Evolutionary conservation across 2,797 vertebrate species (phyloP).

Genomic region (Lagodon rhomboides): DNA sequence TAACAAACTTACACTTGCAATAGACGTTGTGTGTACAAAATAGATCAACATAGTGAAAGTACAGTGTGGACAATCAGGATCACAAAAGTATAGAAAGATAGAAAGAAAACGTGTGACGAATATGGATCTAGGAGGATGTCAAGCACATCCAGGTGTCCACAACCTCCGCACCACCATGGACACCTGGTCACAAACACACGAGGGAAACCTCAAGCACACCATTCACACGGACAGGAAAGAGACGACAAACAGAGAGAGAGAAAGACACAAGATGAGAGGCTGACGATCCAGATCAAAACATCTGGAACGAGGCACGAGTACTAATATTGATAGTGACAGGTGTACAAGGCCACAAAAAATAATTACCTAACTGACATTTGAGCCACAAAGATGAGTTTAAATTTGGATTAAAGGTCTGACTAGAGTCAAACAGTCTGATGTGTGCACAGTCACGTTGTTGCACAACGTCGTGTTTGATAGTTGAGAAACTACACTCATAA

Average conservation of each 20-base stretch:
- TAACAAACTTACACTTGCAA: too few species aligned
- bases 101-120: neutral
- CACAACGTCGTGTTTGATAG: constrained; percentile 35
- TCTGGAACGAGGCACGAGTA: neutral
- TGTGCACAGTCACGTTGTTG: constrained; percentile 26
- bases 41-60: neutral
- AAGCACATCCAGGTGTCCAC: neutral
- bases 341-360: neutral
- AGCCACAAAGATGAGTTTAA: neutral
- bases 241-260: neutral
- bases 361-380: neutral
- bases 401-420: neutral
- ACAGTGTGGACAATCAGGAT: neutral
- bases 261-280: too few species aligned
- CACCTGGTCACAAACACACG: neutral
- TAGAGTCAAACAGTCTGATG: neutral
- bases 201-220: neutral
- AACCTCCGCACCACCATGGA: too few species aligned
- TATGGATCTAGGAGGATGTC: neutral
- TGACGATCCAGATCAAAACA: neutral
- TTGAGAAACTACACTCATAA: constrained; percentile 37
- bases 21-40: neutral
- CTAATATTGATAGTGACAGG: neutral
- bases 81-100: neutral
- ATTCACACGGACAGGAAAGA: neutral